These are phyloP conservation scores for Caracal caracal DNA, from an alignment of 2,113 vertebrate species.

Conservation along the genomic window DNA sequence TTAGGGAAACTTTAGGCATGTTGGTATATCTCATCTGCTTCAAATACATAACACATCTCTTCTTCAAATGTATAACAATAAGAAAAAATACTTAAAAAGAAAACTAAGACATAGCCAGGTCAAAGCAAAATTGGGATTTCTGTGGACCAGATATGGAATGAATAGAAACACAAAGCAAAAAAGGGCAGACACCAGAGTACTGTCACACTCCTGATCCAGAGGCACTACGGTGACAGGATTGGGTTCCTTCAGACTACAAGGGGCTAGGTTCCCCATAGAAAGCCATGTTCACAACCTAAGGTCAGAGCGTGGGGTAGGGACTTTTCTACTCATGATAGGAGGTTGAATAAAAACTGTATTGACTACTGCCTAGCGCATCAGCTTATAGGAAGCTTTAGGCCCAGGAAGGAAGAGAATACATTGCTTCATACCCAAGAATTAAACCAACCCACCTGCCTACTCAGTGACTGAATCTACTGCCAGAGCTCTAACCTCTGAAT, in stretches of 20 bases:
- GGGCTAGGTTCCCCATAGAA: not conserved
- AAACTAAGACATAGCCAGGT: not conserved
- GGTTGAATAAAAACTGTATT: not conserved
- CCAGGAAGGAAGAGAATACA: not conserved
- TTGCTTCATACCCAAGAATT: not conserved
- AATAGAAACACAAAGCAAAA: not conserved
- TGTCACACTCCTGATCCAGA: not conserved
- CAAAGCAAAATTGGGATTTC: not conserved
- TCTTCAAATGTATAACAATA: not conserved
- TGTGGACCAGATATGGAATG: not conserved
- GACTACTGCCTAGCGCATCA: not conserved
- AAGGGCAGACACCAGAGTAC: not conserved
- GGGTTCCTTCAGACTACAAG: not conserved
- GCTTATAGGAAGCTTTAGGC: not conserved
- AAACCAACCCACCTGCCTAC: not conserved
- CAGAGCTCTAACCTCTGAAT: not conserved
- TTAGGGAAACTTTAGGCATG: not conserved
- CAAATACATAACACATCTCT: not conserved
- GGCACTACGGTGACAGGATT: not conserved
- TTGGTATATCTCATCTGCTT: not conserved
- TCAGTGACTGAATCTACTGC: not conserved
- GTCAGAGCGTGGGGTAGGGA: not conserved
- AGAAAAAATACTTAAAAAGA: not conserved
- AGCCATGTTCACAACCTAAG: not conserved
- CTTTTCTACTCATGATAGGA: not conserved